Evolutionary conservation across 2,888 invertebrate genomes (phyloP).

Genomic region (Tachina grossa): DNA sequence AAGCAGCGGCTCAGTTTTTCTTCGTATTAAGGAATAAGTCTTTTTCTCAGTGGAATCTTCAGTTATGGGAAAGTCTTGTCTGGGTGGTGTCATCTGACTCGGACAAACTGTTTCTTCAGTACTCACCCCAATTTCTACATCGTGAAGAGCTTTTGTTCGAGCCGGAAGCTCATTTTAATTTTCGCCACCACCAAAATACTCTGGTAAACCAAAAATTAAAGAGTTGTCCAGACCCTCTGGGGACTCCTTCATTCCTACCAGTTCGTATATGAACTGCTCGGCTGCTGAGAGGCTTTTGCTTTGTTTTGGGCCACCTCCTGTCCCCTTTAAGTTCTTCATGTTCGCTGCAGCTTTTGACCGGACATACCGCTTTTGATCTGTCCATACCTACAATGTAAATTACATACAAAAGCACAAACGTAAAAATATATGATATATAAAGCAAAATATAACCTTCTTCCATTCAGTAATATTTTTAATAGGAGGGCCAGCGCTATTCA

Average conservation of each 20-base stretch:
- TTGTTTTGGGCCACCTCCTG: constrained; percentile 18
- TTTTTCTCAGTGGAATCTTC: constrained; percentile 18
- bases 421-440: too few species aligned
- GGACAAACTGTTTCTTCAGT: constrained; percentile 12
- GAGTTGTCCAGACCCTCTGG: constrained; percentile 19
- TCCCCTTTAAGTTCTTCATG: background rate
- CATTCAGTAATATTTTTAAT: too few species aligned
- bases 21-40: background rate
- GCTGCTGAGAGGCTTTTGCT: background rate
- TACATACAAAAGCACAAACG: background rate
- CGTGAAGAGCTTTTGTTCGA: background rate
- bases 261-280: constrained; percentile 5
- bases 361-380: background rate
- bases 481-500: too few species aligned
- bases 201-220: constrained; percentile 5
- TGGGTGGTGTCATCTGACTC: background rate
- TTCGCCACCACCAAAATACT: background rate
- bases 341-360: background rate
- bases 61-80: background rate
- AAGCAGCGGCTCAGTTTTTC: constrained; percentile 6
- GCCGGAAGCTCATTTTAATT: background rate
- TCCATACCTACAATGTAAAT: constrained; percentile 1
- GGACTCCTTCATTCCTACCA: constrained; percentile 28
- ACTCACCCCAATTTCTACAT: background rate
- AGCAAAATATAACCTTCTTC: too few species aligned